These are phyloP conservation scores for Echinometra lucunter DNA, from an alignment of 53 echinoderm and acorn worm genomes.

Conservation along the genomic window DNA sequence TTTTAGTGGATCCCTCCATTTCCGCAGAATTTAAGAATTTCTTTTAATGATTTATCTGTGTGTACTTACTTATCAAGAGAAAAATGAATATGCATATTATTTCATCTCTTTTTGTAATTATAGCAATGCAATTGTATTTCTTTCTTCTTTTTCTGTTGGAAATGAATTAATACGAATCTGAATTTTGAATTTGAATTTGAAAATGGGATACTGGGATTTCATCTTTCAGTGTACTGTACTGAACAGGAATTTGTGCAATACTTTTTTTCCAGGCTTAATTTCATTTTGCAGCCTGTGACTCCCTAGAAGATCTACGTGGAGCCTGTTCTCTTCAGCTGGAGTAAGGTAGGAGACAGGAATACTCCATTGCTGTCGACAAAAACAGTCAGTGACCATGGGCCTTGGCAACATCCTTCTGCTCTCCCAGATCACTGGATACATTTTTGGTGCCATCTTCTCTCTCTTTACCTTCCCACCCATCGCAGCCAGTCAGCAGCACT, in stretches of 20 bases:
- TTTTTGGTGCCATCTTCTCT: constrained; percentile 83
- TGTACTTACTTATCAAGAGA: no score
- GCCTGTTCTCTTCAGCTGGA: background rate
- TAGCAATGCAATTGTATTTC: no score
- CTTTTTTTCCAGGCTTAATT: background rate
- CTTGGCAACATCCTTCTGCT: constrained; percentile 90
- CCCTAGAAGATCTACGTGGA: background rate
- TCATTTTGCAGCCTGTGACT: background rate
- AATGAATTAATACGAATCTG: no score
- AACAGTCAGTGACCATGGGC: constrained; percentile 73
- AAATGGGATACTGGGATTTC: no score
- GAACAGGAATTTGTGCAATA: background rate
- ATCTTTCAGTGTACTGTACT: no score
- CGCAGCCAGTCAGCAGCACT: constrained; percentile 79
- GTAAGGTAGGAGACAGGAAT: constrained; percentile 9
- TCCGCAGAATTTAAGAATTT: no score
- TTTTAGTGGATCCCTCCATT: no score
- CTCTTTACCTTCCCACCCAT: constrained; percentile 87
- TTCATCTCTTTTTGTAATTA: no score
- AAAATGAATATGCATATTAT: no score
- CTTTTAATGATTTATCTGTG: no score
- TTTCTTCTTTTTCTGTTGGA: no score
- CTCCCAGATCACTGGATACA: constrained; percentile 86
- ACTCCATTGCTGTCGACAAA: background rate
- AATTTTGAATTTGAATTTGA: no score